A percentile compares a stretch with the other conserved stretches of the same genome.
Conservation (phyloP, 1,140 invertebrate species). For the Penaeus japonicus region DNA sequence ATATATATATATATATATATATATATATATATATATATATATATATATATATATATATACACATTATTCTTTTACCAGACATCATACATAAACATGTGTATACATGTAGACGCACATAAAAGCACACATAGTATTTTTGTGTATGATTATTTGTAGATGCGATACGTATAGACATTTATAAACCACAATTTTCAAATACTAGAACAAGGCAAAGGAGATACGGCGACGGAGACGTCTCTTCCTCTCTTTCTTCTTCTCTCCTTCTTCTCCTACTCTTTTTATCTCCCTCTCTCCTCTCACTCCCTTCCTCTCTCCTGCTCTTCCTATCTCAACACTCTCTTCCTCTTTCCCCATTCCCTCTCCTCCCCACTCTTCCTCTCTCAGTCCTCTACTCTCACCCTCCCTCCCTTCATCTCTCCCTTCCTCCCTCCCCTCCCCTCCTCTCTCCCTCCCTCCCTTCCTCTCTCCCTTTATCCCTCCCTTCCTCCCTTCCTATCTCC, state of each 20-base stretch:
- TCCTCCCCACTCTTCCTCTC: neutral
- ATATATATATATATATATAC: neutral
- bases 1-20: conserved; percentile 10
- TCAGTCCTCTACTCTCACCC: neutral
- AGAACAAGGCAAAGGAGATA: no score
- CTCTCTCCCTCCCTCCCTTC: neutral
- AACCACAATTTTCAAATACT: no score
- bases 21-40: conserved; percentile 14
- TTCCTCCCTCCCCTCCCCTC: neutral
- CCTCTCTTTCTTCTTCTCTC: no score
- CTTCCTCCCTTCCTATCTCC: neutral
- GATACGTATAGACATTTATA: neutral
- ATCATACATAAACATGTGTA: no score
- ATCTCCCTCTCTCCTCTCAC: no score
- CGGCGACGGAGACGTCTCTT: no score
- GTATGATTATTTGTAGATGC: neutral
- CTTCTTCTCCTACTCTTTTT: no score
- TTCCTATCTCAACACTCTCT: neutral
- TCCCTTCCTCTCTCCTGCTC: neutral
- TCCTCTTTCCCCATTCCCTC: neutral
- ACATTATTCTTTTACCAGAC: no score
- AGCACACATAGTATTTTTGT: neutral
- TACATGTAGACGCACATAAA: neutral
- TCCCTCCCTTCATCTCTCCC: neutral
- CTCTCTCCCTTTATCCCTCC: neutral